These are phyloP conservation scores for Thamnophis elegans DNA, from an alignment of 2,797 vertebrate species.

Conservation along the genomic window DNA sequence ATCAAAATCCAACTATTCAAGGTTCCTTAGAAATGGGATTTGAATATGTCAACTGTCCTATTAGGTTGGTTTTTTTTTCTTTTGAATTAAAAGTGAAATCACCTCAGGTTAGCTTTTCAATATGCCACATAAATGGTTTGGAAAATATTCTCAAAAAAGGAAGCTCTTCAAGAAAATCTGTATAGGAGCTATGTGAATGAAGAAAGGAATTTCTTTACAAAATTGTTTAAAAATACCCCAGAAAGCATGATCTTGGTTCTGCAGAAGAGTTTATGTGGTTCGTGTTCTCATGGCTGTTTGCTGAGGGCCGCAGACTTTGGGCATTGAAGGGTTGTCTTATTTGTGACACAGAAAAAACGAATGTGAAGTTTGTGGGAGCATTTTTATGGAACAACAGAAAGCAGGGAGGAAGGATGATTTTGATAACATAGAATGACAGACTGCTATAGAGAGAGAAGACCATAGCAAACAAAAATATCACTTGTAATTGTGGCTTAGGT, in stretches of 20 bases:
- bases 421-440: slow-evolving; percentile 53
- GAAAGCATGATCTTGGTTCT: slow-evolving; percentile 77
- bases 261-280: slow-evolving; percentile 74
- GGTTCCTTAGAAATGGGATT: not conserved
- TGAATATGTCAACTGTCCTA: not conserved
- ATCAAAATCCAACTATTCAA: accelerated
- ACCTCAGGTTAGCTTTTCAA: not conserved
- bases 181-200: not conserved
- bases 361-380: slow-evolving; percentile 50
- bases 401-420: slow-evolving; percentile 48
- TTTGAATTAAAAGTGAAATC: slow-evolving; percentile 13
- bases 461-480: slow-evolving; percentile 30
- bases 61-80: not conserved
- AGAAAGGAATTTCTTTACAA: not conserved
- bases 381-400: not conserved
- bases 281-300: slow-evolving; percentile 92
- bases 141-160: not conserved
- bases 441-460: slow-evolving; percentile 73
- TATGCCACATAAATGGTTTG: not conserved
- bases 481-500: not conserved
- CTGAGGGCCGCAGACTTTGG: slow-evolving; percentile 94
- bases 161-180: accelerated
- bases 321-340: slow-evolving; percentile 95
- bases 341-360: slow-evolving; percentile 64
- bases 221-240: slow-evolving; percentile 16